These are phyloP conservation scores for Axinella damicornis DNA, from an alignment of 37 sponge, comb jelly and placozoan species.

Conservation along the genomic window DNA sequence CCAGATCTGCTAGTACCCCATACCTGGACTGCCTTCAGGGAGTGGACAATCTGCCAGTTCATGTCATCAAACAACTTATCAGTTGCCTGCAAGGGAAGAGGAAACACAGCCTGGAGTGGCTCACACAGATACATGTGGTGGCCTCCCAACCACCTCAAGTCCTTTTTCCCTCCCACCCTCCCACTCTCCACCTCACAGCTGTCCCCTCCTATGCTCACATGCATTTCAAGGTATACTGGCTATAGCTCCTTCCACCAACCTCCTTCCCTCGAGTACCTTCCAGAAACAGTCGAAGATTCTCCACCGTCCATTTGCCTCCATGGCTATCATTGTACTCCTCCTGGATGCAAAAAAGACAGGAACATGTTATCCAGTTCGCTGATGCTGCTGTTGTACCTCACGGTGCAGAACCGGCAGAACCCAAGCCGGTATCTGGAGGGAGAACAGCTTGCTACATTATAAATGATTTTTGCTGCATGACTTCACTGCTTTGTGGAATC, in stretches of 20 bases:
- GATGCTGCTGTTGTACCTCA: conserved; percentile 88
- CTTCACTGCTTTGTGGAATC: too few relatives aligned
- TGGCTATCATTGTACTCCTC: conserved; percentile 96
- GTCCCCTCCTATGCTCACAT: too few relatives aligned
- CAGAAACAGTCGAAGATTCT: conserved; percentile 83
- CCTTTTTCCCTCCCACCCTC: too few relatives aligned
- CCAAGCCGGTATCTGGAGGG: conserved; percentile 81
- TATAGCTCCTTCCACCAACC: conserved; percentile 33
- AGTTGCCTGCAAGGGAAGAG: conserved; percentile 38
- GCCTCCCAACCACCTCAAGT: too few relatives aligned
- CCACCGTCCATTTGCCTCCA: conserved; percentile 97
- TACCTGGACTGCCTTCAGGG: conserved; percentile 93
- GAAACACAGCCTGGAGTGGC: too few relatives aligned
- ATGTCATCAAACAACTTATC: conserved; percentile 94
- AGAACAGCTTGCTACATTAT: not conserved
- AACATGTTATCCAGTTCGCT: conserved; percentile 97
- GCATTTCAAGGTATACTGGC: too few relatives aligned
- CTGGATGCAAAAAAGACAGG: conserved; percentile 42
- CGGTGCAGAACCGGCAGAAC: conserved; percentile 99
- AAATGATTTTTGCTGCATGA: too few relatives aligned
- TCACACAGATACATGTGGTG: too few relatives aligned
- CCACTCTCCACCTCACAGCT: too few relatives aligned
- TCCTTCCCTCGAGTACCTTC: conserved; percentile 90
- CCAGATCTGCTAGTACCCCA: not conserved
- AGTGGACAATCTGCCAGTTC: conserved; percentile 95